These are phyloP conservation scores for Calidris pygmaea DNA, from an alignment of 2,113 vertebrate species.

Conservation along the genomic window DNA sequence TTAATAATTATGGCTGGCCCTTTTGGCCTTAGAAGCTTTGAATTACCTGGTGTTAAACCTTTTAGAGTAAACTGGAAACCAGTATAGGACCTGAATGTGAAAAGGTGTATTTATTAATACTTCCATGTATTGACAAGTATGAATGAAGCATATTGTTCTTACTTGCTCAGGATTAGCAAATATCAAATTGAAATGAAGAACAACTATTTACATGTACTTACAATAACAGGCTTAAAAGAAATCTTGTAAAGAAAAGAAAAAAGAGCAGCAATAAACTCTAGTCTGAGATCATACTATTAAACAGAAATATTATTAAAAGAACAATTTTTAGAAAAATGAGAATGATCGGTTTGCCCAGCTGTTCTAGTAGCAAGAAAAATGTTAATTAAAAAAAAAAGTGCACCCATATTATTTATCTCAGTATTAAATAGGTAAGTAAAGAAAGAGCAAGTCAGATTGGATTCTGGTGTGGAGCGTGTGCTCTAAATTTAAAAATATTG, in stretches of 20 bases:
- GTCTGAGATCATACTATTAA: slow-evolving; percentile 41
- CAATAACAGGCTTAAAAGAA: background rate
- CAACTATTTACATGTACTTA: background rate
- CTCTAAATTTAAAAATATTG: background rate
- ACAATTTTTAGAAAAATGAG: background rate
- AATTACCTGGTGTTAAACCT: slow-evolving; percentile 8
- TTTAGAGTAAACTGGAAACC: background rate
- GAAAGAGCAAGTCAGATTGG: background rate
- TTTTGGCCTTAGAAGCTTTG: slow-evolving; percentile 29
- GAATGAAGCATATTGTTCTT: background rate
- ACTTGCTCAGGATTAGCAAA: background rate
- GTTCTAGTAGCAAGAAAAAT: background rate
- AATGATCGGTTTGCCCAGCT: background rate
- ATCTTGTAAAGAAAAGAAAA: slow-evolving; percentile 12
- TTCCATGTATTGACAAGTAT: background rate
- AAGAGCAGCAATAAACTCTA: background rate
- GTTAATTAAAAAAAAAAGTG: background rate
- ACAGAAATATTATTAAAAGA: slow-evolving; percentile 12
- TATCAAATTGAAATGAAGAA: background rate
- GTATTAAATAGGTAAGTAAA: background rate
- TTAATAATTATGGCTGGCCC: slow-evolving; percentile 35
- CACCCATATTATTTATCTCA: background rate
- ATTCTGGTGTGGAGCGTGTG: background rate
- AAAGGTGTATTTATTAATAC: background rate
- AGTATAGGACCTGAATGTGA: background rate